phyloP scores from a whole-genome alignment of 2,113 vertebrate species.

The Caranx ignobilis region DNA sequence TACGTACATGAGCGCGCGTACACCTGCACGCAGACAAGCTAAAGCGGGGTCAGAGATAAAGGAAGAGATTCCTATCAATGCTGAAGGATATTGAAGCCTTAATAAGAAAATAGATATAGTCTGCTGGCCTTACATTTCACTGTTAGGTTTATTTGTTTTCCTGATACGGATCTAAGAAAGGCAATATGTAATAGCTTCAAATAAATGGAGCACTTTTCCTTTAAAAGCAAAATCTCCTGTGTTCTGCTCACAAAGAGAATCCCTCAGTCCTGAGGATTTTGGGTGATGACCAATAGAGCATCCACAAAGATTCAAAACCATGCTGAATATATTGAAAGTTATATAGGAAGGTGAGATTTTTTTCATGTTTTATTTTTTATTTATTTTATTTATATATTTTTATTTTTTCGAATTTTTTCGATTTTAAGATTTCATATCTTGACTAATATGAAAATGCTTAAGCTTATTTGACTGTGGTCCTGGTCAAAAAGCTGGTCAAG shows the following conservation, averaged over 20 bases:
- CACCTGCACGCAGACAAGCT: constrained; percentile 54
- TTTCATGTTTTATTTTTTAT: background rate
- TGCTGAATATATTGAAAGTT: background rate
- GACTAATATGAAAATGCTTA: constrained; percentile 23
- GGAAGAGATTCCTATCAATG: constrained; percentile 78
- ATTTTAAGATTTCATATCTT: background rate
- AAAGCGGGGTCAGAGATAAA: constrained; percentile 81
- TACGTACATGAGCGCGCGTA: constrained; percentile 6
- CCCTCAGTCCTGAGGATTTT: background rate
- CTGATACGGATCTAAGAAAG: constrained; percentile 79
- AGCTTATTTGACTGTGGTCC: background rate
- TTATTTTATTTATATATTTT: no score
- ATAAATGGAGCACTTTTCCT: constrained; percentile 70
- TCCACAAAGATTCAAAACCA: background rate
- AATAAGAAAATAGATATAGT: constrained; percentile 83
- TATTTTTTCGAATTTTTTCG: no score
- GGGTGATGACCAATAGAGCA: background rate
- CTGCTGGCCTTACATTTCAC: constrained; percentile 72
- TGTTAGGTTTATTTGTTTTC: constrained; percentile 82
- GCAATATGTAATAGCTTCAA: constrained; percentile 74
- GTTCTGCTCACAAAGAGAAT: constrained; percentile 31
- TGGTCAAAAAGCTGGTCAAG: background rate
- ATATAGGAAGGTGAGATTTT: background rate
- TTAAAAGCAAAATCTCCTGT: constrained; percentile 54
- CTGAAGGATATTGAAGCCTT: constrained; percentile 85